Evolutionary conservation across 2,113 vertebrate species (phyloP).

Genomic region (Charina bottae): DNA sequence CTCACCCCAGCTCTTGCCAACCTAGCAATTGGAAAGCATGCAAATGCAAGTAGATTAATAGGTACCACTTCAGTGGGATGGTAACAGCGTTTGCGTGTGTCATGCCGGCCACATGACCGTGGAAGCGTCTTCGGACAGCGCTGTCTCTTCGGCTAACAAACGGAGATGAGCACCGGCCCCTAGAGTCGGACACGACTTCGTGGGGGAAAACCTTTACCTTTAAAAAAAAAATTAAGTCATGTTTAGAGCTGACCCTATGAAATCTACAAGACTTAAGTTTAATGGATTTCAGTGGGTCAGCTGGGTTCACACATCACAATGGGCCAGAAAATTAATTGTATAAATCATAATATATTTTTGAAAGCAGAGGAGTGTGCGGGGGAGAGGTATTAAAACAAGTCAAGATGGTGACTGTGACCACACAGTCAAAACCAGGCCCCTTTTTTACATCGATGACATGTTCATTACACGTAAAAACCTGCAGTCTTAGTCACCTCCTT

Average conservation of each 20-base stretch:
- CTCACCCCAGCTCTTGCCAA: too few relatives aligned
- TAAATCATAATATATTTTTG: not conserved
- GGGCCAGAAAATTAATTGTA: not conserved
- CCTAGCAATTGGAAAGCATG: too few relatives aligned
- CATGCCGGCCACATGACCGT: too few relatives aligned
- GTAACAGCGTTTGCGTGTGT: too few relatives aligned
- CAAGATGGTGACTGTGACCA: not conserved
- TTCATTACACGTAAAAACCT: not conserved
- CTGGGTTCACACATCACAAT: not conserved
- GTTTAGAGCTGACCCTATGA: not conserved
- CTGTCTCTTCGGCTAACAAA: too few relatives aligned
- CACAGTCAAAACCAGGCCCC: not conserved
- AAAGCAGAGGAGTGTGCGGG: not conserved
- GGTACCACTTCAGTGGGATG: too few relatives aligned
- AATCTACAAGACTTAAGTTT: not conserved
- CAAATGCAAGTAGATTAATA: too few relatives aligned
- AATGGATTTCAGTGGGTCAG: not conserved
- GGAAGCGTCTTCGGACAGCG: too few relatives aligned
- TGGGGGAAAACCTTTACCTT: too few relatives aligned
- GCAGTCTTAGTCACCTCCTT: too few relatives aligned
- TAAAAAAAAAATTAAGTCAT: not conserved
- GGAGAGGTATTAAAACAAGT: not conserved
- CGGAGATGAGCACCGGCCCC: too few relatives aligned
- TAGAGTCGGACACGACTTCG: too few relatives aligned
- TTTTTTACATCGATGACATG: not conserved